Evolutionary conservation across 92 coral and sea anemone species (phyloP).

Genomic region (Porites cylindrica): DNA sequence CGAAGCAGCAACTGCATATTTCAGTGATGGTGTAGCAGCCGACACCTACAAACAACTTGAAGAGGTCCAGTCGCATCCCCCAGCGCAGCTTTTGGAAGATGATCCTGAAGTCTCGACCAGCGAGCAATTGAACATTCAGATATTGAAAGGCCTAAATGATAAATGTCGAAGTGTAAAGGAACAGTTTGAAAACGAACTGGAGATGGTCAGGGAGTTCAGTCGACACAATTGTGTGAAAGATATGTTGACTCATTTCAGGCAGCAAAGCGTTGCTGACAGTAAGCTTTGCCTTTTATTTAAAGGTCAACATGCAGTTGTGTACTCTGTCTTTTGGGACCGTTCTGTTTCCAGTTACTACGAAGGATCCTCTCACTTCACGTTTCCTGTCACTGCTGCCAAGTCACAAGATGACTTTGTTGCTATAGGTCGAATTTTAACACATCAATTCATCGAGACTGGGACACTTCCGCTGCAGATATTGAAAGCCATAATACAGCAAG

Average conservation of each 20-base stretch:
- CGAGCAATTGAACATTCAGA: constrained; percentile 16
- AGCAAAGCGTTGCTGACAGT: constrained; percentile 28
- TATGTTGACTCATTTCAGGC: constrained; percentile 53
- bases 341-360: constrained; percentile 69
- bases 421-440: constrained; percentile 68
- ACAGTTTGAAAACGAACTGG: not conserved
- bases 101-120: constrained; percentile 25
- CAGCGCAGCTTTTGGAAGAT: constrained; percentile 51
- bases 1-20: not conserved
- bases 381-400: constrained; percentile 51
- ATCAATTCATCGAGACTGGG: constrained; percentile 68
- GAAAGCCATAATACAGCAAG: constrained; percentile 70
- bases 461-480: constrained; percentile 71
- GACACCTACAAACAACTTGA: constrained; percentile 4
- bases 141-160: constrained; percentile 15
- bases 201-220: constrained; percentile 3
- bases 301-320: constrained; percentile 66
- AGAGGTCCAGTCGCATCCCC: constrained; percentile 22
- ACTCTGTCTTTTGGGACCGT: constrained; percentile 68
- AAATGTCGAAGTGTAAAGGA: constrained; percentile 22
- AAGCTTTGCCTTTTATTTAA: constrained; percentile 44
- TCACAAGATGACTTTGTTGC: constrained; percentile 56
- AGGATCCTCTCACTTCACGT: constrained; percentile 65
- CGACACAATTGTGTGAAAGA: constrained; percentile 66
- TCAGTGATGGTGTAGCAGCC: not conserved